Evolutionary conservation across 2,888 invertebrate species (phyloP), one percentile per base, ranked within the genome.

Genomic region (Trichogramma dendrolimi): DNA sequence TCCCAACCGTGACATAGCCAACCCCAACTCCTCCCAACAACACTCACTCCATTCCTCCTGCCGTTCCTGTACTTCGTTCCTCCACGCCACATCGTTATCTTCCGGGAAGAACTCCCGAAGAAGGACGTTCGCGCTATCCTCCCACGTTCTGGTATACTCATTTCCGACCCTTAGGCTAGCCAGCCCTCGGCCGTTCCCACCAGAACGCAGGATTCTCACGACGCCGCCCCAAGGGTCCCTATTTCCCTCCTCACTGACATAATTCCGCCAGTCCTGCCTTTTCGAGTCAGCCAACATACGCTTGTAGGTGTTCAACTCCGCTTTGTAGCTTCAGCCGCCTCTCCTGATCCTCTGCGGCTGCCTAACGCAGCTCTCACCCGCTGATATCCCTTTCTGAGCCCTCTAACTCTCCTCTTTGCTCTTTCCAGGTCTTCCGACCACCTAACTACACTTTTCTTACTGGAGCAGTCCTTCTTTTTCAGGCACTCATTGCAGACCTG

Each of bases 191-290:
- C 14, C 5, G 1, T 43, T 0, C 4, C 5, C 2, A 38, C 41
- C 50, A 2, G 55, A 43, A 46, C 47, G 48, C 8, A 53, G 50
- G 7, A 57, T 5, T 0, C 6, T 40, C 0, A 39, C 39, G 1
- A 49, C 54, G 0, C 10, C 1, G 5, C 49, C 44, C 50, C 62
- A 54, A 0, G 58, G 62, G 14, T 58, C 38, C 2, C 4, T 0
- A 0, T 5, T 39, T 1, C 58, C 44, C 3, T 49, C 5, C 7
- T n/a, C 47, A 2, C 3, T 40, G 0, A 58, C 64, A 49, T 8
- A 56, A 1, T 52, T 48, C 4, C 38, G 43, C 64, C 61, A 61
- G 4, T 64, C 58, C 10, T 46, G 11, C 46, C 55, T 52, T 38
- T 60, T 52, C 4, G 58, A 40, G 3, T 47, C 8, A 6, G 38